phyloP scores from a whole-genome alignment of 2,888 invertebrate genomes.

The Linnaemya tessellans region DNA sequence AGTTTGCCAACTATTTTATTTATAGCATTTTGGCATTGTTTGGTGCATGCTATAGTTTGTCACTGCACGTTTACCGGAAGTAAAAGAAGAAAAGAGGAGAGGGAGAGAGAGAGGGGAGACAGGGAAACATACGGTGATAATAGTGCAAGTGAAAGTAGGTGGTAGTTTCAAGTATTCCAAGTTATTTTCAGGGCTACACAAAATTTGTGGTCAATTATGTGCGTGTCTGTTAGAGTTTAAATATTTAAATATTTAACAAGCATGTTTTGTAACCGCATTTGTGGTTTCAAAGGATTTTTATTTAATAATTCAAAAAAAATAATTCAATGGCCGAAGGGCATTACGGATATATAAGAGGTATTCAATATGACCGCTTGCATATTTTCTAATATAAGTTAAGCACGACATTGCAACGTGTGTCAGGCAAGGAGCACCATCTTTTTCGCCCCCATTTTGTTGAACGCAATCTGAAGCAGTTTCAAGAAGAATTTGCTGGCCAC shows the following conservation, averaged over 20 bases:
- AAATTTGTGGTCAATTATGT: slow-evolving; percentile 50
- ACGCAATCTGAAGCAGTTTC: too few relatives aligned
- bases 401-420: too few relatives aligned
- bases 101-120: too few relatives aligned
- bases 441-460: too few relatives aligned
- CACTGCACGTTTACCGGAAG: slow-evolving; percentile 5
- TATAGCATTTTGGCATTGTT: slow-evolving; percentile 35
- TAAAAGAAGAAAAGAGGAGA: neutral
- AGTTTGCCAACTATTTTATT: slow-evolving; percentile 50
- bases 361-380: too few relatives aligned
- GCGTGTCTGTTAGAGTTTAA: neutral
- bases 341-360: too few relatives aligned
- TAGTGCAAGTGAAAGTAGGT: slow-evolving; percentile 2
- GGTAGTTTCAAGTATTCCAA: slow-evolving; percentile 21
- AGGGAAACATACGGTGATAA: neutral
- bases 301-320: slow-evolving; percentile 16
- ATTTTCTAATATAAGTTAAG: too few relatives aligned
- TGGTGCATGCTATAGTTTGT: slow-evolving; percentile 10
- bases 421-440: too few relatives aligned
- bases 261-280: slow-evolving; percentile 1
- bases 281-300: slow-evolving; percentile 17
- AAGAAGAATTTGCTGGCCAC: too few relatives aligned
- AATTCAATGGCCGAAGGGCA: neutral
- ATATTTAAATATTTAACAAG: slow-evolving; percentile 11
- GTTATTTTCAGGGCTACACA: slow-evolving; percentile 24